Evolutionary conservation across 2,113 vertebrate genomes (phyloP).

Genomic region (Cyprinus carpio): DNA sequence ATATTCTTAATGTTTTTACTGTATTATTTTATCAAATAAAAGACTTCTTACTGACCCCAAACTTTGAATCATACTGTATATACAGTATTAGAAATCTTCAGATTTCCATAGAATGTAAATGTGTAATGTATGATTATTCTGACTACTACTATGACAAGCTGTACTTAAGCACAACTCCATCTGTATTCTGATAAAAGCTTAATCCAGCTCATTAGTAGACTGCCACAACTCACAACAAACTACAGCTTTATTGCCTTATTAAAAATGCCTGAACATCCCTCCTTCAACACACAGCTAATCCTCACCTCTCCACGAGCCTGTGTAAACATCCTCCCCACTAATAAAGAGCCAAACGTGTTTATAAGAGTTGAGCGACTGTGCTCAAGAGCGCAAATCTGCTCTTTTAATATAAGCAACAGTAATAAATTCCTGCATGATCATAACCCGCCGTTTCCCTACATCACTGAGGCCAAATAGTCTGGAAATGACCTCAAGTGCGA

Average conservation of each 20-base stretch:
- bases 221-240: constrained; percentile 37
- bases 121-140: background rate
- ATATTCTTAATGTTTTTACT: no score
- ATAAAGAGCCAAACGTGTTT: constrained; percentile 57
- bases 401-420: background rate
- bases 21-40: background rate
- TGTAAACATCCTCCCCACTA: constrained; percentile 59
- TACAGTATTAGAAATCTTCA: background rate
- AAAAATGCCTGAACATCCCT: constrained; percentile 42
- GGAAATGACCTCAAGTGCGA: background rate
- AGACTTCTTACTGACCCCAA: background rate
- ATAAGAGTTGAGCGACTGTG: background rate
- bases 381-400: constrained; percentile 31
- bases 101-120: background rate
- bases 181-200: constrained; percentile 25
- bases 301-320: constrained; percentile 23
- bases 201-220: constrained; percentile 47
- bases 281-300: constrained; percentile 39
- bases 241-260: constrained; percentile 59
- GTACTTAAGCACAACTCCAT: background rate
- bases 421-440: constrained; percentile 33
- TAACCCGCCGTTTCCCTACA: background rate
- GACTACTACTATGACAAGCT: background rate
- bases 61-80: background rate
- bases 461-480: constrained; percentile 25